Percentiles rank a stretch among this genome's conserved stretches.
phyloP scores from a whole-genome alignment of 2,113 vertebrate genomes.

The Numida meleagris region DNA sequence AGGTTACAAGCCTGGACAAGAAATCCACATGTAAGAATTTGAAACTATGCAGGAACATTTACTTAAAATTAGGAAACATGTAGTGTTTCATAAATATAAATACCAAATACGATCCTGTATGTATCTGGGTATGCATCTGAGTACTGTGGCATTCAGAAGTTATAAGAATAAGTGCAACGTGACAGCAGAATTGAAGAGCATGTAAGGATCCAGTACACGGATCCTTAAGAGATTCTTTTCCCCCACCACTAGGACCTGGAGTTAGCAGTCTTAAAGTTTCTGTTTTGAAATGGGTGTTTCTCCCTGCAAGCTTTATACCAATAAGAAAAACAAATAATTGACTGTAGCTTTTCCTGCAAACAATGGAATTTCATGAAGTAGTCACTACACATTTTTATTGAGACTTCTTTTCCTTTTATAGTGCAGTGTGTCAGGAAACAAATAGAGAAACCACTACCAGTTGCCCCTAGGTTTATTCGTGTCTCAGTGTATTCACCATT shows the following conservation, averaged over 20 bases:
- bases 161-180: background rate
- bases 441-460: background rate
- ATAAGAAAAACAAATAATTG: background rate
- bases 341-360: background rate
- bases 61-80: background rate
- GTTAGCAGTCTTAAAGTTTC: background rate
- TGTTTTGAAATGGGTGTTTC: background rate
- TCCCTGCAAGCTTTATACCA: fast-evolving
- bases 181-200: background rate
- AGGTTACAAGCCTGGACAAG: background rate
- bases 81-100: too few relatives aligned
- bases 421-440: background rate
- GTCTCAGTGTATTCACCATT: background rate
- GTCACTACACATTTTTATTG: background rate
- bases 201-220: background rate
- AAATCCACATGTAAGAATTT: background rate
- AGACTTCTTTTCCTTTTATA: background rate
- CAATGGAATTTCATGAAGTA: background rate
- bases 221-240: background rate
- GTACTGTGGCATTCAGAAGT: background rate
- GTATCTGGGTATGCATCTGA: background rate
- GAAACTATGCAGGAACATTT: background rate
- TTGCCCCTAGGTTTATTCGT: background rate
- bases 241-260: too few relatives aligned
- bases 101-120: background rate